phyloP scores from a whole-genome alignment of 2,888 invertebrate genomes.

The Anticlea derivata region DNA sequence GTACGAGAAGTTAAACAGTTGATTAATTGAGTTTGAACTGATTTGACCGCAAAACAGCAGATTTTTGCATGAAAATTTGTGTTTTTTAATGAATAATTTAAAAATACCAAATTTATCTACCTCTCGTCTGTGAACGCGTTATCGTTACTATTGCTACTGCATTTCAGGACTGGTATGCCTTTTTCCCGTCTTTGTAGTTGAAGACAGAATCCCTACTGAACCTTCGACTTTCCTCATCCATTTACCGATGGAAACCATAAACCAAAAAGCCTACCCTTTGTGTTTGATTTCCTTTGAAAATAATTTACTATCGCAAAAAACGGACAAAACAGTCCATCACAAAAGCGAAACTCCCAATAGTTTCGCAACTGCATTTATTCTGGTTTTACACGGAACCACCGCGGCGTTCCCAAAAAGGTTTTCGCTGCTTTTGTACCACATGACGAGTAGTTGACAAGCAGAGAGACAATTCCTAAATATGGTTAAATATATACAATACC shows the following conservation, averaged over 20 bases:
- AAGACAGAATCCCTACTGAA: neutral
- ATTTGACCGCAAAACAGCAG: no score
- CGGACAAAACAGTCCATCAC: constrained; percentile 15
- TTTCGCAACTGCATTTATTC: constrained; percentile 33
- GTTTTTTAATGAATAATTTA: no score
- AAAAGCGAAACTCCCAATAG: constrained; percentile 27
- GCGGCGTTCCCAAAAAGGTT: constrained; percentile 30
- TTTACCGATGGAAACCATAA: neutral
- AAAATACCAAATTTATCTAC: no score
- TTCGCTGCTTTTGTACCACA: constrained; percentile 30
- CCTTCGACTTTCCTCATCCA: neutral
- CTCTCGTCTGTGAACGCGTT: no score
- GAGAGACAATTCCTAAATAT: neutral
- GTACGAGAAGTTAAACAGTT: no score
- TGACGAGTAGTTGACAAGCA: neutral
- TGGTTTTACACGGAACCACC: constrained; percentile 27
- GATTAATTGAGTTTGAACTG: no score
- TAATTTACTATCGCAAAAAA: constrained; percentile 11
- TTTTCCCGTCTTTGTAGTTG: no score
- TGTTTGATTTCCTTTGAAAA: constrained; percentile 16
- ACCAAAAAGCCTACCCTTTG: neutral
- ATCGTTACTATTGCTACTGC: no score
- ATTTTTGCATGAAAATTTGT: no score
- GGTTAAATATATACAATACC: no score
- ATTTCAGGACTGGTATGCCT: no score